phyloP scores from a whole-genome alignment of 2,113 vertebrate genomes.

The Coreoperca whiteheadi region DNA sequence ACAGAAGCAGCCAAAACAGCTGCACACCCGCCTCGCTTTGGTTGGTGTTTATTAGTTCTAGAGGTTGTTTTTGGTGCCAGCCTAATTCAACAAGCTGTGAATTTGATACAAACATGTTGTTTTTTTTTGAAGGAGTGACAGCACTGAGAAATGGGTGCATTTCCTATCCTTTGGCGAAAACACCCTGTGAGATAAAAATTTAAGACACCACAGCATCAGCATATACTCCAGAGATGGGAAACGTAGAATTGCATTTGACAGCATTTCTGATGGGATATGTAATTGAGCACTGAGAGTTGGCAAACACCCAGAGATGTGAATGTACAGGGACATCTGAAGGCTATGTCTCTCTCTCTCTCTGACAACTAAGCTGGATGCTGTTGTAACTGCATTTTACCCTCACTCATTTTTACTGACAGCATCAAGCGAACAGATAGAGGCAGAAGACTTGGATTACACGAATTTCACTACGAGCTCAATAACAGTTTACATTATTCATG shows the following conservation, averaged over 20 bases:
- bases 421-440: conserved; percentile 37
- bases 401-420: conserved; percentile 49
- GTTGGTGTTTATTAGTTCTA: conserved; percentile 36
- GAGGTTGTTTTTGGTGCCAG: conserved; percentile 49
- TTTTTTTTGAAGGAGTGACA: conserved; percentile 34
- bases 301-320: conserved; percentile 58
- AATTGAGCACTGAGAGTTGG: conserved; percentile 63
- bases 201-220: conserved; percentile 50
- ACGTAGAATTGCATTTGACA: conserved; percentile 66
- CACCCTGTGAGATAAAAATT: conserved; percentile 26
- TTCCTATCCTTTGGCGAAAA: conserved; percentile 40
- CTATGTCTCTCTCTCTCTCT: conserved; percentile 39
- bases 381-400: conserved; percentile 54
- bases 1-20: conserved; percentile 2
- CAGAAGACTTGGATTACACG: conserved; percentile 40
- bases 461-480: conserved; percentile 53
- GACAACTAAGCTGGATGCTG: conserved; percentile 43
- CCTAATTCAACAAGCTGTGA: conserved; percentile 47
- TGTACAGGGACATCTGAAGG: conserved; percentile 62
- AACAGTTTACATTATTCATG: conserved; percentile 76
- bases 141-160: conserved; percentile 26
- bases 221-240: conserved; percentile 50
- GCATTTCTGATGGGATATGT: conserved; percentile 70
- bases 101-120: conserved; percentile 48
- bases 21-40: conserved; percentile 9